Conservation (phyloP, 1,140 invertebrate genomes). For the Aleiodes sp. region DNA sequence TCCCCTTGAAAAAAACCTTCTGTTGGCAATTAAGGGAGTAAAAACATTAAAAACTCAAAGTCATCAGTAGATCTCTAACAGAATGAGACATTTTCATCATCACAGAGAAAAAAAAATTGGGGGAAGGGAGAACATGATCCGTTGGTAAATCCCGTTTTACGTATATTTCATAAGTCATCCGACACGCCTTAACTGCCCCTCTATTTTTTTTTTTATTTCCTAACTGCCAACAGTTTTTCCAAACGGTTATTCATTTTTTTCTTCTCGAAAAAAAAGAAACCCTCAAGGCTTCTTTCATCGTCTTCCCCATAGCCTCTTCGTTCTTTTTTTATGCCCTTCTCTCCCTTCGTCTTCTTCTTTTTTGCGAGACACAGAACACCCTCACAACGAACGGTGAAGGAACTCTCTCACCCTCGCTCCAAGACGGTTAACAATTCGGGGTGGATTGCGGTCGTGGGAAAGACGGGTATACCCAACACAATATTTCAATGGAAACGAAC, state of each 20-base stretch:
- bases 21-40: too few species aligned
- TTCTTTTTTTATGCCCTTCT: background rate
- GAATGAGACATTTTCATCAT: too few species aligned
- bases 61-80: too few species aligned
- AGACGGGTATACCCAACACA: slow-evolving; percentile 18
- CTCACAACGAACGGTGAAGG: background rate
- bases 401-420: slow-evolving; percentile 40
- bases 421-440: slow-evolving; percentile 31
- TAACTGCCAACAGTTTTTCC: background rate
- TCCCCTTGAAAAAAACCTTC: too few species aligned
- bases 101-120: too few species aligned
- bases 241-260: slow-evolving; percentile 1
- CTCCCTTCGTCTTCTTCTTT: background rate
- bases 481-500: background rate
- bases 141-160: background rate
- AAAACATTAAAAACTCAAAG: too few species aligned
- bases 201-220: too few species aligned
- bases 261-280: too few species aligned
- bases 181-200: too few species aligned
- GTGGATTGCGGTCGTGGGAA: slow-evolving; percentile 43
- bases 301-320: background rate
- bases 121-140: too few species aligned
- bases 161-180: background rate
- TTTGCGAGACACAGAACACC: slow-evolving; percentile 8
- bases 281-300: too few species aligned